Percentiles rank a stretch among this genome's conserved stretches.
These are phyloP conservation scores for Porites cylindrica DNA, from an alignment of 92 coral and sea anemone species.

Conservation along the genomic window DNA sequence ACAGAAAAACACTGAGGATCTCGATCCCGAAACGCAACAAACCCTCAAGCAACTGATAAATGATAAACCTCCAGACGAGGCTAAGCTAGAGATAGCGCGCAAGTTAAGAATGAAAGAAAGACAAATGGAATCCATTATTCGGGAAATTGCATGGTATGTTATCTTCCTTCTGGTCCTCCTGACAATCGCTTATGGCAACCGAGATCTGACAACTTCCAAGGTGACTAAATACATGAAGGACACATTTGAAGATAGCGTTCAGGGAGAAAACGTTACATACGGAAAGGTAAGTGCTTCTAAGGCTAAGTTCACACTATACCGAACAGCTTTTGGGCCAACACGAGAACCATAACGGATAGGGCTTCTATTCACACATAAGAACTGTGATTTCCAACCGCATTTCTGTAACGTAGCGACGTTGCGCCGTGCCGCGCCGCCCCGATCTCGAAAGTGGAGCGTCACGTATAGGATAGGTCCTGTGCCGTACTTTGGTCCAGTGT, in stretches of 20 bases:
- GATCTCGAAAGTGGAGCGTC: too few relatives aligned
- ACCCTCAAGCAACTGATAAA: slow-evolving; percentile 66
- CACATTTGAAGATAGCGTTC: slow-evolving; percentile 62
- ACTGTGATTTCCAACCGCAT: too few relatives aligned
- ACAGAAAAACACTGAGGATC: slow-evolving; percentile 73
- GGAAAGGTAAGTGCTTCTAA: slow-evolving; percentile 60
- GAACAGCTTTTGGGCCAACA: too few relatives aligned
- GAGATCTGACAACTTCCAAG: slow-evolving; percentile 78
- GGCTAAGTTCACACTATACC: neutral
- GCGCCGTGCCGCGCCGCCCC: too few relatives aligned
- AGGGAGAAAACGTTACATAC: slow-evolving; percentile 64
- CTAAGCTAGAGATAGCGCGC: slow-evolving; percentile 92
- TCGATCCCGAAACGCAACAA: slow-evolving; percentile 57
- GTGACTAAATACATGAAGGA: slow-evolving; percentile 77
- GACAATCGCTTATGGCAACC: slow-evolving; percentile 90
- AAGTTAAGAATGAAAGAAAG: slow-evolving; percentile 82
- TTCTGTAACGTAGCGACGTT: too few relatives aligned
- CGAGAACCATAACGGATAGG: too few relatives aligned
- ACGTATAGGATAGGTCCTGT: too few relatives aligned
- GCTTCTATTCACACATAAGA: too few relatives aligned
- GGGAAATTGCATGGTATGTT: slow-evolving; percentile 84
- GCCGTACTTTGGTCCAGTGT: too few relatives aligned
- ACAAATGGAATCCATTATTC: slow-evolving; percentile 87
- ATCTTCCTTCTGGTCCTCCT: slow-evolving; percentile 82
- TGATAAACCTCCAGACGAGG: slow-evolving; percentile 92